Conservation (phyloP, 2,113 vertebrate species). For the Serinus canaria region DNA sequence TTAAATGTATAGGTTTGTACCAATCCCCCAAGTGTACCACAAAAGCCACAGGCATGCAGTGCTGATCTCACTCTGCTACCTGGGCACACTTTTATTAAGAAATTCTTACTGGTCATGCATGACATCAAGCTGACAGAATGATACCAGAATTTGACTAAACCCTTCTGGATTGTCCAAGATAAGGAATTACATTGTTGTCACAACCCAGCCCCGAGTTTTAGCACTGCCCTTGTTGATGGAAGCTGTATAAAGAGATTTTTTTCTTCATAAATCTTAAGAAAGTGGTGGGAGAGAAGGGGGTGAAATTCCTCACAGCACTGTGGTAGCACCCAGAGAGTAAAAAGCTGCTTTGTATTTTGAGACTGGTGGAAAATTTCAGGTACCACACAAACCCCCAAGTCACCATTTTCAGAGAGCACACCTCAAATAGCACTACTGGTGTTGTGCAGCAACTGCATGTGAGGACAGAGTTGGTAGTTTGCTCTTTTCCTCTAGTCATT, state of each 20-base stretch:
- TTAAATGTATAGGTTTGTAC: not conserved
- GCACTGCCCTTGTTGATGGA: not conserved
- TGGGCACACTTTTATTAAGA: not conserved
- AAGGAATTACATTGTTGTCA: accelerated
- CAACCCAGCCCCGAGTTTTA: not conserved
- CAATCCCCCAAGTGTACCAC: not conserved
- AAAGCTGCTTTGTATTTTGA: not conserved
- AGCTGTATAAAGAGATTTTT: not conserved
- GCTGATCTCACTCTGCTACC: not conserved
- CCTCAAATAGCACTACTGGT: not conserved
- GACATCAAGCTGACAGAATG: not conserved
- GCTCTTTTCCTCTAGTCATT: not conserved
- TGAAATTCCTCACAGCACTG: not conserved
- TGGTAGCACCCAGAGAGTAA: not conserved
- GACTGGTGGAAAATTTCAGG: not conserved
- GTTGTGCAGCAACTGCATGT: not conserved
- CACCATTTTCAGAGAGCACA: not conserved
- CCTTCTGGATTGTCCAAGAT: not conserved
- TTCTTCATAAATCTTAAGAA: not conserved
- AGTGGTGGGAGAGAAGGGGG: not conserved
- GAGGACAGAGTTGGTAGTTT: not conserved
- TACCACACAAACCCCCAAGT: accelerated
- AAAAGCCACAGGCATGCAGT: not conserved
- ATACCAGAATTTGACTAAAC: not conserved
- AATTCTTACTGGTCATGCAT: not conserved